Conservation (phyloP, 2,888 invertebrate genomes). For the Caenorhabditis doughertyi region DNA sequence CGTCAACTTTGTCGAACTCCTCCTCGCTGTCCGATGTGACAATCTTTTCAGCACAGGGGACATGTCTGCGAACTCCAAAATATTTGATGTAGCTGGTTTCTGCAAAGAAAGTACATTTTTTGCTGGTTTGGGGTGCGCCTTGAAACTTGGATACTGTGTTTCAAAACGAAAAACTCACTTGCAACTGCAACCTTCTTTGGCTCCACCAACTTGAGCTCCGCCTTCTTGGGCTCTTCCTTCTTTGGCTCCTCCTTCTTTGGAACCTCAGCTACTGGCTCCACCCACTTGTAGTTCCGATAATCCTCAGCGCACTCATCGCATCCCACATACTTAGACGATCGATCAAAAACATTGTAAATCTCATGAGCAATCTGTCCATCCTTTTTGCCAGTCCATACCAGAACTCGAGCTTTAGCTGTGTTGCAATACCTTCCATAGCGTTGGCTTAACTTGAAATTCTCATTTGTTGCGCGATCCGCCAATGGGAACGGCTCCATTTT, state of each 20-base stretch:
- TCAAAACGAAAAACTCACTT: too few species aligned
- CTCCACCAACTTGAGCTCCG: background rate
- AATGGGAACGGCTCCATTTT: slow-evolving; percentile 18
- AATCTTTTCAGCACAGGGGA: background rate
- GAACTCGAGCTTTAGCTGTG: background rate
- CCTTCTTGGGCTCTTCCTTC: background rate
- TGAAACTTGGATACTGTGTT: too few species aligned
- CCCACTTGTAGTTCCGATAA: slow-evolving; percentile 1
- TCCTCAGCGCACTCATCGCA: slow-evolving; percentile 16
- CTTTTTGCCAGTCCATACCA: slow-evolving; percentile 3
- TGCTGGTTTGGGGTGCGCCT: too few species aligned
- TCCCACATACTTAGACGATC: background rate
- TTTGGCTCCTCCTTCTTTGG: background rate
- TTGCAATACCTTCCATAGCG: background rate
- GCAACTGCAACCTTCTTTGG: background rate
- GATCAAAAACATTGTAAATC: background rate
- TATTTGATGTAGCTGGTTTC: too few species aligned
- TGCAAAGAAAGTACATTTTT: too few species aligned
- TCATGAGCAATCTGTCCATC: slow-evolving; percentile 5
- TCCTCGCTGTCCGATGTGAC: background rate
- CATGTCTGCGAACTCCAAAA: too few species aligned
- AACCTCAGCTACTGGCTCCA: background rate
- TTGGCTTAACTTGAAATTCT: background rate
- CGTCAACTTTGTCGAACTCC: slow-evolving; percentile 8
- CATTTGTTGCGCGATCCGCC: background rate